phyloP scores from a whole-genome alignment of 2,888 invertebrate species.

The Thera obeliscata region DNA sequence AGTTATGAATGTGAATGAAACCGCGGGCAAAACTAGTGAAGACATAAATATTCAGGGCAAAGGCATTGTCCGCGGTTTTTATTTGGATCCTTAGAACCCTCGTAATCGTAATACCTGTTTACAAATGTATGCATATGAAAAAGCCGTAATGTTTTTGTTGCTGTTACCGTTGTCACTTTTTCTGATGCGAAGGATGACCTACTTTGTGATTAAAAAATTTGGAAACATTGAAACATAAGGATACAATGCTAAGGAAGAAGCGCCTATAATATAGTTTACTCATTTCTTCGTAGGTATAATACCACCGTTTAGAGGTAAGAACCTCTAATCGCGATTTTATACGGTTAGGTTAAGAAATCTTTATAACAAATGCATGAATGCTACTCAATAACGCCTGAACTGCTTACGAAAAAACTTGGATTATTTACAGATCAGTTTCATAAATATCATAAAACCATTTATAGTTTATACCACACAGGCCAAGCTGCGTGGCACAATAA shows the following conservation, averaged over 20 bases:
- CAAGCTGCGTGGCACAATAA: no score
- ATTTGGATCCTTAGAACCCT: conserved; percentile 51
- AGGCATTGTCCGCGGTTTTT: conserved; percentile 54
- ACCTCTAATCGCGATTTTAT: no score
- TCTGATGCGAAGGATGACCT: conserved; percentile 22
- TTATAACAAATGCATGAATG: no score
- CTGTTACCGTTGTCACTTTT: conserved; percentile 30
- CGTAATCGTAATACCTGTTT: conserved; percentile 53
- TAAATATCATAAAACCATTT: no score
- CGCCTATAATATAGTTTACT: neutral
- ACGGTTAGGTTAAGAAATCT: no score
- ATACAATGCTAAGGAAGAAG: no score
- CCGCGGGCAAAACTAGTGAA: conserved; percentile 9
- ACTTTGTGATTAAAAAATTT: conserved; percentile 6
- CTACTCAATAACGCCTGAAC: no score
- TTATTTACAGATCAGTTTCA: no score
- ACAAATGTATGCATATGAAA: conserved; percentile 54
- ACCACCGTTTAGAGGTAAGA: no score
- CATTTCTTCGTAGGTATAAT: no score
- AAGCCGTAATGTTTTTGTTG: conserved; percentile 41
- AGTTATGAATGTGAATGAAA: conserved; percentile 12
- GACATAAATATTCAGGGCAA: conserved; percentile 42
- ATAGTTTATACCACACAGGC: no score
- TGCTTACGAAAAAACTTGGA: no score
- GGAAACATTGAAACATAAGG: neutral